A percentile compares a stretch with the other conserved stretches of the same genome.
Evolutionary conservation across 2,113 vertebrate genomes (phyloP).

Genomic region (Toxotes chatareus): DNA sequence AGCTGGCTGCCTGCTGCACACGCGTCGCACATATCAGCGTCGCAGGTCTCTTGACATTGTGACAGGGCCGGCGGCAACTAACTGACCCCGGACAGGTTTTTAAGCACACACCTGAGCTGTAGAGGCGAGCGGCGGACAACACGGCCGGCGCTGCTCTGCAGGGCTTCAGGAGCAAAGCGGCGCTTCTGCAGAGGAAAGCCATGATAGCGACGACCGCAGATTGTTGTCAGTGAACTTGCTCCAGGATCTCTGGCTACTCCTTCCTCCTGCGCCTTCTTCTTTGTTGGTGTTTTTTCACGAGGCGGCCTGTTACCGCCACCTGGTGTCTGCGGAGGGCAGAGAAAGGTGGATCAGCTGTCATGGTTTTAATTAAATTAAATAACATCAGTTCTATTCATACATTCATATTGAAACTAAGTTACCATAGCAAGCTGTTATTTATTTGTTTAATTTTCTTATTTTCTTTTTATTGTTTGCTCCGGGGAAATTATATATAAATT

Average conservation of each 20-base stretch:
- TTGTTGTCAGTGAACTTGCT: neutral
- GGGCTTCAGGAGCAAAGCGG: constrained; percentile 69
- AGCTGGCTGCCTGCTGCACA: neutral
- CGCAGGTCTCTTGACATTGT: constrained; percentile 71
- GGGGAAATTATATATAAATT: no score
- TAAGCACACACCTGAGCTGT: constrained; percentile 78
- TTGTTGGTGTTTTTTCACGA: neutral
- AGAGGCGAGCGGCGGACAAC: constrained; percentile 69
- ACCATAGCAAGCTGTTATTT: neutral
- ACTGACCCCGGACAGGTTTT: neutral
- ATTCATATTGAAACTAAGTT: neutral
- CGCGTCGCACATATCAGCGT: constrained; percentile 20
- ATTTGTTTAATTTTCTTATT: neutral
- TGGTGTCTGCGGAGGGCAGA: constrained; percentile 1
- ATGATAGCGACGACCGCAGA: constrained; percentile 50
- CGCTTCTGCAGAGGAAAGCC: constrained; percentile 80
- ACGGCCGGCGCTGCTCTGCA: constrained; percentile 46
- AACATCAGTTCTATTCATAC: neutral
- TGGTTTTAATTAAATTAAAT: neutral
- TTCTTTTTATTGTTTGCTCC: no score
- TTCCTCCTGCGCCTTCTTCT: constrained; percentile 33
- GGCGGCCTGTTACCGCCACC: constrained; percentile 27
- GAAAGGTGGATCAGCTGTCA: neutral
- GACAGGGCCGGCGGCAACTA: neutral
- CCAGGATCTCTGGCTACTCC: neutral